Base-by-base conservation (phyloP, 2,797 vertebrate species). In the Xiphorhynchus erythropygius region DNA sequence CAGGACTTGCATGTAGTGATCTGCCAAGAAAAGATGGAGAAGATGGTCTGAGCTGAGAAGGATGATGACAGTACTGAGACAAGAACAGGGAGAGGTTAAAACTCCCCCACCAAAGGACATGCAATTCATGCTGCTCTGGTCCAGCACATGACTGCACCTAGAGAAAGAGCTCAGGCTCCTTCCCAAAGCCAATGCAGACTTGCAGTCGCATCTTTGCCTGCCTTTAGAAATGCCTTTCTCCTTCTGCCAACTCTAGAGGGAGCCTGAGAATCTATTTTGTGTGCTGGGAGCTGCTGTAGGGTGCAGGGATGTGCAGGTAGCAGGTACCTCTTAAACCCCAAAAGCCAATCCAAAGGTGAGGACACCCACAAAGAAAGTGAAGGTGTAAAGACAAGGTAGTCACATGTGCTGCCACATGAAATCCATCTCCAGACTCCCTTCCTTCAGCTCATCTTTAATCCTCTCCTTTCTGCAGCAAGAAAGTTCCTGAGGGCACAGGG, bases 1-100 rank as follows among this genome's bases (percentile, higher is more conserved):
- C 85, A 99, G 97, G 41, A 99, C 98, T 97, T 99, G 99, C 93
- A 99, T 98, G 97, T 99, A 99, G 97, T 99, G 99, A 97, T 99
- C 99, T 99, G 98, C 23, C 97, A 97, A 87, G 73, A 91, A 50
- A 55, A 85, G 22, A 41, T 22, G 18, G 12, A 80, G 13, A 52
- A 47, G 27, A 52, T 1, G 1, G 8, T 41, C 50, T 68, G 60
- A 88, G 63, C 49, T 44, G 46, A 68, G 64, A 41, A 50, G 32
- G 24, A 47, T 16, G 47, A 18, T 11, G 28, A 41, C 1, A 5
- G 22, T 78, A 35, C 49, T 32, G 25, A 75, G 23, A 49, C 0
- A 1, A 67, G 33, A 68, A 83, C 25, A 67, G 24, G n/a, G 5
- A 79, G 57, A 81, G 4, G 17, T 8, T 69, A 19, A 22, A 24